phyloP scores from a whole-genome alignment of 2,797 vertebrate species.

The Sternotherus odoratus region DNA sequence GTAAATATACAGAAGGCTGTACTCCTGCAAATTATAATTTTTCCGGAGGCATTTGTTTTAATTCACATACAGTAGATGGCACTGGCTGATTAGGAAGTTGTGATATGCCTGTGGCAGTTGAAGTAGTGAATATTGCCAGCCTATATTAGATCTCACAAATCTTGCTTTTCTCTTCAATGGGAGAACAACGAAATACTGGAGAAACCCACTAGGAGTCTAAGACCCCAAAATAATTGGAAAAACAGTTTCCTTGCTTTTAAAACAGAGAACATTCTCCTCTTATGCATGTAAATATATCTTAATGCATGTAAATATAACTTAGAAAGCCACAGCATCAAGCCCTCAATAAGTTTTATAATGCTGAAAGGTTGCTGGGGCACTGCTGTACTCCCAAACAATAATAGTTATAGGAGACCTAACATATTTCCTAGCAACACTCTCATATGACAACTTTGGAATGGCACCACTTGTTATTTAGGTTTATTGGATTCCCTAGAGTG shows the following conservation, averaged over 20 bases:
- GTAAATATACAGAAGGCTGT: slow-evolving; percentile 53
- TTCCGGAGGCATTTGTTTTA: slow-evolving; percentile 57
- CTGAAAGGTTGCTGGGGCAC: neutral
- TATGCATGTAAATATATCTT: neutral
- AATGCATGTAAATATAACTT: neutral
- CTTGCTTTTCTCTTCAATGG: neutral
- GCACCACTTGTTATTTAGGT: neutral
- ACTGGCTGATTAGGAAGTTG: slow-evolving; percentile 73
- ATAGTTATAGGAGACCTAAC: rapidly evolving
- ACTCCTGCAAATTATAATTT: slow-evolving; percentile 68
- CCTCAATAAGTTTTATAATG: neutral
- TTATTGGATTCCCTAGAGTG: rapidly evolving
- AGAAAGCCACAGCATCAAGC: neutral
- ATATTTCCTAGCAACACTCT: neutral
- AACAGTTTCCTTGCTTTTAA: neutral
- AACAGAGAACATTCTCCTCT: neutral
- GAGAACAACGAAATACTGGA: neutral
- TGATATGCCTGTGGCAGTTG: neutral
- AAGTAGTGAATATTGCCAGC: neutral
- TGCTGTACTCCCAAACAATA: neutral
- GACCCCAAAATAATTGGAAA: neutral
- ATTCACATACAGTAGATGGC: slow-evolving; percentile 66
- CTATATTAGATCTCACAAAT: neutral
- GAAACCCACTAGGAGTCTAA: neutral
- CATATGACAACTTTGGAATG: neutral